A percentile compares a stretch with the other conserved stretches of the same genome.
These are phyloP conservation scores for Octomys mimax DNA, from an alignment of 2,797 vertebrate genomes.

Conservation along the genomic window DNA sequence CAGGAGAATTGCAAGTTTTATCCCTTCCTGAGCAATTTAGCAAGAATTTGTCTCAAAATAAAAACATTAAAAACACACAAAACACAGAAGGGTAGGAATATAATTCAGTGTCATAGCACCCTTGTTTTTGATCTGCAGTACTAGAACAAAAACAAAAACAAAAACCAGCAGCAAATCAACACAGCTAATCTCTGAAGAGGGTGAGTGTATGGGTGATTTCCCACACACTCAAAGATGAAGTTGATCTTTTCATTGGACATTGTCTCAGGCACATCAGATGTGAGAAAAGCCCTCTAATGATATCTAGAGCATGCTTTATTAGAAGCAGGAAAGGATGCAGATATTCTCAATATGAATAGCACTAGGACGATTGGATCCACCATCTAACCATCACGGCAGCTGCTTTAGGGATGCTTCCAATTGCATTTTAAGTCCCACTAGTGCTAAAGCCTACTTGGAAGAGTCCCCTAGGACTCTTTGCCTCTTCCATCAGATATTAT, in stretches of 20 bases:
- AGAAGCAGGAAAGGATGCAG: neutral
- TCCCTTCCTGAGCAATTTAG: neutral
- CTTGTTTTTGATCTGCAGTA: neutral
- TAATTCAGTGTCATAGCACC: neutral
- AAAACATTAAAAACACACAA: neutral
- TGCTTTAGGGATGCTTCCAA: neutral
- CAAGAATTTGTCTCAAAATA: neutral
- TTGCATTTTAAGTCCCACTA: neutral
- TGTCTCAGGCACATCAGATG: neutral
- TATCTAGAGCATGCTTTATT: neutral
- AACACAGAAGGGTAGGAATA: neutral
- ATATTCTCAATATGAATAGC: neutral
- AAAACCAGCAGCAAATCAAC: neutral
- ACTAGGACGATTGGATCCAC: fast-evolving
- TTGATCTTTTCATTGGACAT: neutral
- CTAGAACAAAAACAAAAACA: neutral
- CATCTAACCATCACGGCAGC: neutral
- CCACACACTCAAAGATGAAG: fast-evolving
- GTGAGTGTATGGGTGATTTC: too few relatives aligned
- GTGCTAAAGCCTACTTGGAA: neutral
- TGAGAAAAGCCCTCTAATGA: neutral
- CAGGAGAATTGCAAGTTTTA: neutral
- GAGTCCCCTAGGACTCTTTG: neutral
- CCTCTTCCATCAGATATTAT: neutral
- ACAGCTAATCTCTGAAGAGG: too few relatives aligned